Percentiles rank a stretch among this genome's conserved stretches.
phyloP scores from a whole-genome alignment of 2,797 vertebrate species.

The Lutjanus argentimaculatus region DNA sequence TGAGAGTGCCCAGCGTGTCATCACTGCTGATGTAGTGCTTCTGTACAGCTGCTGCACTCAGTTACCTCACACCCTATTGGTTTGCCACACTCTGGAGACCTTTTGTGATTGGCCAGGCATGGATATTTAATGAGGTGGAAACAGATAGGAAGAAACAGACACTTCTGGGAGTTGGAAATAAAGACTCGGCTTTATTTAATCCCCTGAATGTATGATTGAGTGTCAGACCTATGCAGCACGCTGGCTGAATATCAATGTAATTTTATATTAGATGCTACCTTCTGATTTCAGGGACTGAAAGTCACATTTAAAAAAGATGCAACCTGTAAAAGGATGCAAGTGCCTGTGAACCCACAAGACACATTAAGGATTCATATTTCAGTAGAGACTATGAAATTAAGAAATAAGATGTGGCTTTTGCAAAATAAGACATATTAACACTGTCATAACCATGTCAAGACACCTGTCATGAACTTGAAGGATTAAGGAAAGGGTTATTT shows the following conservation, averaged over 20 bases:
- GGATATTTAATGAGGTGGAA: constrained; percentile 65
- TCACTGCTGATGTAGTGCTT: constrained; percentile 54
- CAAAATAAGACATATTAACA: too few relatives aligned
- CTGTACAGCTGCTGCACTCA: constrained; percentile 60
- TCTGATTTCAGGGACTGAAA: constrained; percentile 28
- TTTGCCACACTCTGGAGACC: constrained; percentile 44
- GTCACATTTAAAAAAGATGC: constrained; percentile 17
- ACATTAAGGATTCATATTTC: constrained; percentile 17
- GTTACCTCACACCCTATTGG: constrained; percentile 66
- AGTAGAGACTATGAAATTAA: constrained; percentile 12
- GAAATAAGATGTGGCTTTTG: constrained; percentile 20
- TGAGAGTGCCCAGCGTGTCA: constrained; percentile 60
- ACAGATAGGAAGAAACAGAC: constrained; percentile 35
- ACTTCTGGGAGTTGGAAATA: constrained; percentile 43
- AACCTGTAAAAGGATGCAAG: neutral
- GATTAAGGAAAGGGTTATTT: too few relatives aligned
- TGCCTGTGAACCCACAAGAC: constrained; percentile 13
- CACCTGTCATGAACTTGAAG: too few relatives aligned
- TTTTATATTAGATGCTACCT: constrained; percentile 35
- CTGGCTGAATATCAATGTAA: constrained; percentile 50
- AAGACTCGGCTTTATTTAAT: constrained; percentile 60
- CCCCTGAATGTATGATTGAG: constrained; percentile 27
- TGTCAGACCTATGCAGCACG: constrained; percentile 11
- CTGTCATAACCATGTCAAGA: too few relatives aligned
- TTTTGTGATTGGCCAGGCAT: constrained; percentile 59